Conservation (phyloP, 2,797 vertebrate species). For the Paramormyrops hopkinsi region DNA sequence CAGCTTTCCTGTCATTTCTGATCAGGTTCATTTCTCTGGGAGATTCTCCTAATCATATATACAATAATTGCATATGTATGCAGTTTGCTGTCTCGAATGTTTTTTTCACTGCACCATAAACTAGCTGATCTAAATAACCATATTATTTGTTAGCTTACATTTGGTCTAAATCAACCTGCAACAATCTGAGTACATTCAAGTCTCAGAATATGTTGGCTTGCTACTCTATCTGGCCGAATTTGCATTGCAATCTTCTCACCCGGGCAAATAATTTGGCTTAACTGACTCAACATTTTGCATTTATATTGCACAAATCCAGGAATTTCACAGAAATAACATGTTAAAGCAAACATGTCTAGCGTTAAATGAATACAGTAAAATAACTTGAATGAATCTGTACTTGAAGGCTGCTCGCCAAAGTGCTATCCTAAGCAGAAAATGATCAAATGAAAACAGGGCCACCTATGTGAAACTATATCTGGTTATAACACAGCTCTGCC, state of each 20-base stretch:
- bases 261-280: slow-evolving; percentile 10
- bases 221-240: neutral
- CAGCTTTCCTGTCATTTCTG: neutral
- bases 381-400: slow-evolving; percentile 6
- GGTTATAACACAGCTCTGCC: slow-evolving; percentile 18
- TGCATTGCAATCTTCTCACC: slow-evolving; percentile 7
- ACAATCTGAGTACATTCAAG: neutral
- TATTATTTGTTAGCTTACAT: neutral
- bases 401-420: neutral
- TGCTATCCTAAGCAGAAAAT: neutral
- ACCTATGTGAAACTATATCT: slow-evolving; percentile 5
- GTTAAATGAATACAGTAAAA: slow-evolving; percentile 14
- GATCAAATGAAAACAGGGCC: slow-evolving; percentile 8
- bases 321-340: slow-evolving; percentile 1
- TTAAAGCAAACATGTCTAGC: slow-evolving; percentile 8
- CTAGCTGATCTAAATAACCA: neutral
- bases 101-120: neutral
- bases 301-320: slow-evolving; percentile 16
- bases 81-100: neutral
- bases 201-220: neutral
- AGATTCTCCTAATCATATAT: neutral
- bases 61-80: neutral
- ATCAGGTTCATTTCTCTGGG: neutral
- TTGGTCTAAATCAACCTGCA: neutral
- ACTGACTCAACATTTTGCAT: slow-evolving; percentile 10